Percentiles rank a stretch among this genome's conserved stretches.
These are phyloP conservation scores for Dioctria rufipes DNA, from an alignment of 2,888 invertebrate species.

Conservation along the genomic window DNA sequence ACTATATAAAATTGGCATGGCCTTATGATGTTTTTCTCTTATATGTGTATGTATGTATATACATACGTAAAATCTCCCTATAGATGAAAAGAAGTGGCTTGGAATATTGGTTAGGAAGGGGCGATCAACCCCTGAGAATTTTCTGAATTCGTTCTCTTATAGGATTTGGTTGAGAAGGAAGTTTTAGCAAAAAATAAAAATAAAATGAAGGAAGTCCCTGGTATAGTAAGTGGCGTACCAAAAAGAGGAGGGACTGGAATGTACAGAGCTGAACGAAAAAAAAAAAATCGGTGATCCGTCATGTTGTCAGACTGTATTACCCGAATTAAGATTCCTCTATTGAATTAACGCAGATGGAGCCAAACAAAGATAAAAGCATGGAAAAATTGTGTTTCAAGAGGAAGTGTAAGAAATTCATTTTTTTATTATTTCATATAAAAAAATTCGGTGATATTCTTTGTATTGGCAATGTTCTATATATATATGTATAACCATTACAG, in stretches of 20 bases:
- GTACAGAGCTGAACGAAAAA: slow-evolving; percentile 52
- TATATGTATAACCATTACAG: no score
- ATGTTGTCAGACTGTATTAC: slow-evolving; percentile 72
- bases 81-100: no score
- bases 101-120: slow-evolving; percentile 27
- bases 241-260: slow-evolving; percentile 48
- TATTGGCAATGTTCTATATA: no score
- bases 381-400: slow-evolving; percentile 53
- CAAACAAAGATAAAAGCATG: slow-evolving; percentile 62
- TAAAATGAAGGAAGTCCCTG: not conserved
- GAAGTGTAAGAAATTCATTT: no score
- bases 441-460: no score
- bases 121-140: slow-evolving; percentile 38
- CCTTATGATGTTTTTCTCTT: not conserved
- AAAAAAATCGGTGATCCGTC: slow-evolving; percentile 71
- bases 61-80: no score
- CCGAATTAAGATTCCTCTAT: slow-evolving; percentile 72
- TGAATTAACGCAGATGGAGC: slow-evolving; percentile 65
- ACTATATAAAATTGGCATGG: slow-evolving; percentile 27
- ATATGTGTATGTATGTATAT: no score
- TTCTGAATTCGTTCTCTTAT: slow-evolving; percentile 23
- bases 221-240: slow-evolving; percentile 1
- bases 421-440: no score
- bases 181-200: slow-evolving; percentile 21
- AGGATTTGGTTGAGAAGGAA: slow-evolving; percentile 19